Percentiles rank a stretch among this genome's conserved stretches.
These are phyloP conservation scores for Pteromalus puparum DNA, from an alignment of 1,140 invertebrate genomes.

Conservation along the genomic window DNA sequence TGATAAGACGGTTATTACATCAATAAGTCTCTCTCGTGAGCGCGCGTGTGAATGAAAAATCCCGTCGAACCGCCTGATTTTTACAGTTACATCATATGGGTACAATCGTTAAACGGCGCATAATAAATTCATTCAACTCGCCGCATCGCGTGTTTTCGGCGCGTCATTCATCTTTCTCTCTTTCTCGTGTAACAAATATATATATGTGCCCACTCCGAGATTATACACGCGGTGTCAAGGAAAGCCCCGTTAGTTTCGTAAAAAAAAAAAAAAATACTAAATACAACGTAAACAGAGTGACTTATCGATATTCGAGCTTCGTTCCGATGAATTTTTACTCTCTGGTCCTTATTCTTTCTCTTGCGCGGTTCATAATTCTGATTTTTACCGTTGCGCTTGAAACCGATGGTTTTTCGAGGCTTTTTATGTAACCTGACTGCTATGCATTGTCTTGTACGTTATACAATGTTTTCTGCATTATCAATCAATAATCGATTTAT, in stretches of 20 bases:
- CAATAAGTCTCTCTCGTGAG: neutral
- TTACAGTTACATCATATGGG: constrained; percentile 47
- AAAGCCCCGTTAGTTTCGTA: constrained; percentile 47
- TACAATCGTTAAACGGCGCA: constrained; percentile 2
- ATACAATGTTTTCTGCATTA: too few relatives aligned
- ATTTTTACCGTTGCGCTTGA: constrained; percentile 39
- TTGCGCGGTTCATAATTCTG: constrained; percentile 2
- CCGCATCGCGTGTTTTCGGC: neutral
- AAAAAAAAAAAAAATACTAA: constrained; percentile 45
- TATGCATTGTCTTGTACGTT: too few relatives aligned
- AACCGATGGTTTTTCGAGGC: neutral
- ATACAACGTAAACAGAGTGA: constrained; percentile 45
- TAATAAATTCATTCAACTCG: constrained; percentile 23
- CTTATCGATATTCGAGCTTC: constrained; percentile 20
- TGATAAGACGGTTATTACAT: neutral
- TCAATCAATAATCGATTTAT: too few relatives aligned
- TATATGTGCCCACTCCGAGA: neutral
- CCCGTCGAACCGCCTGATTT: neutral
- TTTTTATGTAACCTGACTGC: neutral
- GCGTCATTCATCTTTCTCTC: constrained; percentile 11
- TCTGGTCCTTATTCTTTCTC: neutral
- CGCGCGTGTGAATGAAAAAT: neutral
- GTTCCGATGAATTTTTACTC: constrained; percentile 1
- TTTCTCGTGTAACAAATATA: neutral
- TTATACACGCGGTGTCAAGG: neutral